Evolutionary conservation across 2,113 vertebrate genomes (phyloP).

Genomic region (Camelus bactrianus): DNA sequence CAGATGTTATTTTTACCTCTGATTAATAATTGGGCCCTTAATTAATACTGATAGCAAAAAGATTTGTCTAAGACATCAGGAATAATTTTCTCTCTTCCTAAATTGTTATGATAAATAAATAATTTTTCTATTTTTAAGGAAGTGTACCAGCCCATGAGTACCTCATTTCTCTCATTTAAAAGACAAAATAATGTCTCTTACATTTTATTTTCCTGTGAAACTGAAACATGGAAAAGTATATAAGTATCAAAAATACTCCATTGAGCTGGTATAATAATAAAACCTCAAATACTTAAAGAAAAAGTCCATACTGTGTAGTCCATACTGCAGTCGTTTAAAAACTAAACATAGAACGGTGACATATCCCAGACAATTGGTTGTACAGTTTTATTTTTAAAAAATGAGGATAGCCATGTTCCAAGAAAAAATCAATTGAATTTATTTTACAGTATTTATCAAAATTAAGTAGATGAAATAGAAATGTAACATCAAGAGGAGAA

Average conservation of each 20-base stretch:
- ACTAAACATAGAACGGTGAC: not conserved
- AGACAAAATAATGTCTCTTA: not conserved
- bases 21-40: conserved; percentile 7
- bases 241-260: not conserved
- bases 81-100: not conserved
- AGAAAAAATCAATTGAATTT: not conserved
- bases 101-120: not conserved
- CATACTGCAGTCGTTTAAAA: not conserved
- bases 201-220: conserved; percentile 21
- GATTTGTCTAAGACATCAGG: not conserved
- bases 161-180: not conserved
- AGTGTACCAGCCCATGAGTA: not conserved
- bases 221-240: not conserved
- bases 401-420: not conserved
- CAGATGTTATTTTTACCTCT: not conserved
- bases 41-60: conserved; percentile 16
- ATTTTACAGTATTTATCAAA: not conserved
- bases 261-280: not conserved
- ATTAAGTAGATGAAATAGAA: not conserved
- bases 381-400: not conserved
- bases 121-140: conserved; percentile 16
- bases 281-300: not conserved
- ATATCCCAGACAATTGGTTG: not conserved
- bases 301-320: too few species aligned
- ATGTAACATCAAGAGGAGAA: not conserved